These are phyloP conservation scores for Papilio dardanus DNA, from an alignment of 1,140 invertebrate genomes.

Conservation along the genomic window DNA sequence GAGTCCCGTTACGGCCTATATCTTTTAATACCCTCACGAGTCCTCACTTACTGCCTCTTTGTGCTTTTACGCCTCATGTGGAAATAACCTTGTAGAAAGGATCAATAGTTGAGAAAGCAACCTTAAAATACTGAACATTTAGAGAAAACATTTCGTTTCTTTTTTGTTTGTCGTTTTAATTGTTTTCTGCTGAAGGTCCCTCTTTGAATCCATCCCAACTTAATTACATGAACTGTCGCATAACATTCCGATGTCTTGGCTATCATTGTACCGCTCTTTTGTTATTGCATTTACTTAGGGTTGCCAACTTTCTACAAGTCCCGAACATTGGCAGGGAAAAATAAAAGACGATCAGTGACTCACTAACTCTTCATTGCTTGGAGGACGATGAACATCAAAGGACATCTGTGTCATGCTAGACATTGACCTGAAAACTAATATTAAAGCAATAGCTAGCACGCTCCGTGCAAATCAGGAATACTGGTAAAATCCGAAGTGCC, in stretches of 20 bases:
- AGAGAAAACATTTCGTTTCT: neutral
- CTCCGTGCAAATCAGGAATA: neutral
- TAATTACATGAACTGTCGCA: neutral
- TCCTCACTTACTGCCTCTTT: neutral
- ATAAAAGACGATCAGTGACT: neutral
- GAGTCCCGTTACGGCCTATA: constrained; percentile 4
- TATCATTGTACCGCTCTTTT: neutral
- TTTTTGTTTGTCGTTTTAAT: neutral
- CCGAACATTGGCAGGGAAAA: neutral
- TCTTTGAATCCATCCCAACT: neutral
- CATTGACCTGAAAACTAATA: neutral
- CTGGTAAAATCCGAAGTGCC: neutral
- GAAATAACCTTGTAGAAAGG: neutral
- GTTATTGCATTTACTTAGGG: neutral
- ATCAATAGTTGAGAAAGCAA: neutral
- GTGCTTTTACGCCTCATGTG: neutral
- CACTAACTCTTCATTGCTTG: neutral
- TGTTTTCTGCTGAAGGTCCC: neutral
- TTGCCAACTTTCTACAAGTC: neutral
- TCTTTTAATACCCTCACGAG: constrained; percentile 17
- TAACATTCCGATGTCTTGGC: no score
- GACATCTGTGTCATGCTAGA: neutral
- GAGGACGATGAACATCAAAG: neutral
- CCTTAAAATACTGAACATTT: neutral
- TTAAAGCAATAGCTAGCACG: no score